A percentile compares a stretch with the other conserved stretches of the same genome.
These are phyloP conservation scores for Laupala kohalensis DNA, from an alignment of 1,140 invertebrate species.

Conservation along the genomic window DNA sequence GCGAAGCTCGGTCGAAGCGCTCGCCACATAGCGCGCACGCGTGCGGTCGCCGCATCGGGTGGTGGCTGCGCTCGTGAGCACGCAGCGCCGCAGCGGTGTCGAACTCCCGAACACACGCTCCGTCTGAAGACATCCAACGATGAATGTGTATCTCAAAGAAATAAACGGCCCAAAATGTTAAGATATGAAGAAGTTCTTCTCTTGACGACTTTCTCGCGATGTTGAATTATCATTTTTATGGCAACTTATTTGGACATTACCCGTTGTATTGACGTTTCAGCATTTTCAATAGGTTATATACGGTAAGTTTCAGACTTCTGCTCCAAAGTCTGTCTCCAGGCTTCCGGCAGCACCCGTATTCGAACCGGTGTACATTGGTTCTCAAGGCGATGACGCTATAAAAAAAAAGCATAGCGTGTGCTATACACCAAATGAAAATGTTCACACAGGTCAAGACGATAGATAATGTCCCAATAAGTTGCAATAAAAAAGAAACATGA, in stretches of 20 bases:
- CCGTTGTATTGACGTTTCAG: background rate
- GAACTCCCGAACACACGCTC: background rate
- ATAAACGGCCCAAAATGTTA: background rate
- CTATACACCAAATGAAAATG: too few relatives aligned
- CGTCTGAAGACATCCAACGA: background rate
- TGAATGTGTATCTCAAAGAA: background rate
- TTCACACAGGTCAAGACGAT: too few relatives aligned
- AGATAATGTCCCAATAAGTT: too few relatives aligned
- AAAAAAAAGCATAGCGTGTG: too few relatives aligned
- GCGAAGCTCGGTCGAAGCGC: slow-evolving; percentile 13
- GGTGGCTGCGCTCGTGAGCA: slow-evolving; percentile 4
- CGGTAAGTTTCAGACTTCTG: background rate
- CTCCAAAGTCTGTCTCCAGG: background rate
- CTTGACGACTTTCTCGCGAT: background rate
- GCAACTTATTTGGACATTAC: too few relatives aligned
- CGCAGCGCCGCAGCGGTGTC: background rate
- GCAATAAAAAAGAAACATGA: too few relatives aligned
- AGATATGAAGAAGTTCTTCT: background rate
- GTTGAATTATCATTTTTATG: too few relatives aligned
- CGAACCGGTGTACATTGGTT: too few relatives aligned
- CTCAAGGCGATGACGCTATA: too few relatives aligned
- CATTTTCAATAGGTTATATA: background rate
- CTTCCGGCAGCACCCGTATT: too few relatives aligned
- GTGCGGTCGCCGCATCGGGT: slow-evolving; percentile 4
- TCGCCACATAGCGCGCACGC: slow-evolving; percentile 6